A percentile compares a stretch with the other conserved stretches of the same genome.
Conservation (phyloP, 2,797 vertebrate genomes). For the Anableps anableps region DNA sequence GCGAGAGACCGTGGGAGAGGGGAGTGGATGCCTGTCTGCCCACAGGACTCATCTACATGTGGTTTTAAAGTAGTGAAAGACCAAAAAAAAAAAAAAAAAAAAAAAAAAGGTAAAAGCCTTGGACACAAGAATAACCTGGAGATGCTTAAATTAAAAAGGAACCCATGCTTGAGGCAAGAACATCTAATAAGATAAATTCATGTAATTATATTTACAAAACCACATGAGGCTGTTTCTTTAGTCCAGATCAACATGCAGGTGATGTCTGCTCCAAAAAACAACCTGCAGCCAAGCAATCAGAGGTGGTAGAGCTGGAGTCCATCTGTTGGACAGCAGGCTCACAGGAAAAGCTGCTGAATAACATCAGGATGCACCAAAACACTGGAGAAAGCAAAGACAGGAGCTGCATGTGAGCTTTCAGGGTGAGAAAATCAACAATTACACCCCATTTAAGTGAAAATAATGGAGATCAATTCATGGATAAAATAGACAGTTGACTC, state of each 20-base stretch:
- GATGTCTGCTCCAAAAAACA: not conserved
- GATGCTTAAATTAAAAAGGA: no score
- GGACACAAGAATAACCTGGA: not conserved
- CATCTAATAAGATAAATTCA: not conserved
- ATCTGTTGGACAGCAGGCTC: not conserved
- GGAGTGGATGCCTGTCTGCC: conserved; percentile 46
- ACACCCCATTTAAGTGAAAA: not conserved
- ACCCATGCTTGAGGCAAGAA: not conserved
- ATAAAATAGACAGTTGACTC: not conserved
- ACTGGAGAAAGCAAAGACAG: not conserved
- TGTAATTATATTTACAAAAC: not conserved
- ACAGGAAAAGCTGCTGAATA: not conserved
- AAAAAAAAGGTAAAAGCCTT: not conserved
- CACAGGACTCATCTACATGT: conserved; percentile 40
- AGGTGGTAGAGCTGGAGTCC: not conserved
- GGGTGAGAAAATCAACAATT: not conserved
- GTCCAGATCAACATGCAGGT: not conserved
- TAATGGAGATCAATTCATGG: not conserved
- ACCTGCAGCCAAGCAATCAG: not conserved
- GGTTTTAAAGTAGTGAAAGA: conserved; percentile 28
- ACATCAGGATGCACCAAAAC: not conserved
- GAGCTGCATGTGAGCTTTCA: not conserved
- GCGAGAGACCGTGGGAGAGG: conserved; percentile 71
- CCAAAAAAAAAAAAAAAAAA: not conserved
- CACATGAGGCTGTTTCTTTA: not conserved